Evolutionary conservation across 2,113 vertebrate species (phyloP), one percentile per base, ranked within the genome.

Genomic region (Oostethus manadensis): DNA sequence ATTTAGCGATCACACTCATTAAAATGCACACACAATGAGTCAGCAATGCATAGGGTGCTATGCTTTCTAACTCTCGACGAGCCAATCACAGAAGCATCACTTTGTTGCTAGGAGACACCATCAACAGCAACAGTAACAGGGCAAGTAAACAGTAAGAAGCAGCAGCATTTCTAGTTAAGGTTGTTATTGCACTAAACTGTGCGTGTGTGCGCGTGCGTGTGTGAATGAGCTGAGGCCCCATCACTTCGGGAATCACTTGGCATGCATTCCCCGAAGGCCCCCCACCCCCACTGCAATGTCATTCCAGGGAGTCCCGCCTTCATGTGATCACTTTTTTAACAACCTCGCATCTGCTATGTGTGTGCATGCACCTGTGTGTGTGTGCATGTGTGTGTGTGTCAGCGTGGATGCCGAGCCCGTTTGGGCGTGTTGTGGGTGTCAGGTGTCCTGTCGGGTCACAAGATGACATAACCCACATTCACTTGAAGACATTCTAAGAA

Each of bases 361-460:
- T 65, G 26, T 57, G 62, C 51, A 16, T 42, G 50, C 56, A 56
- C 61, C 38, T 53, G 47, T 29, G 66, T 60, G 64, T 65, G 58
- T 68, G 51, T 75, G 14, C 60, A 1, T 51, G 63, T 58, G 42
- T 35, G 38, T 56, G 71, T 20, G 60, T 75, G 74, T 79, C 74
- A 33, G 71, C 22, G 8, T 76, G 75, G 43, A 74, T 83, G 74
- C 44, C 78, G 56, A 77, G 69, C 81, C 78, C 70, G 67, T 71
- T 60, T 55, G 49, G 62, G 60, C 45, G 74, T 57, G 70, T 56
- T 56, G 68, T 51, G 54, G 68, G 68, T 83, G 56, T 85, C 76
- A 49, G 73, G 63, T 86, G 38, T 81, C 84, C 22, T 18, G 18
- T n/a, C 55, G 51, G 60, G 71, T 77, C 74, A 78, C 62, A 67